Evolutionary conservation across 2,113 vertebrate genomes (phyloP).

Genomic region (Ophiodon elongatus): DNA sequence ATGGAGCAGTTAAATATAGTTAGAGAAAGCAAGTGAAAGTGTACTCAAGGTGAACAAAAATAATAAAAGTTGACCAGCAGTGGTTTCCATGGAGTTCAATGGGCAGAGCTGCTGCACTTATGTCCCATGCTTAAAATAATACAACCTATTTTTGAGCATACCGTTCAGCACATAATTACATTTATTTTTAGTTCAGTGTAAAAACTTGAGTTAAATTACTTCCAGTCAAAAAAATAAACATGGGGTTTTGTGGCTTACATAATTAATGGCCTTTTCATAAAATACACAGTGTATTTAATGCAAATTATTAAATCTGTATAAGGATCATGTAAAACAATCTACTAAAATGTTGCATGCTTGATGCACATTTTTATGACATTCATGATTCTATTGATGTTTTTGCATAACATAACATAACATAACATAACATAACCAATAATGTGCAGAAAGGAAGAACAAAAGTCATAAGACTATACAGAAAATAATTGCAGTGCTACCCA

Average conservation of each 20-base stretch:
- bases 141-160: slow-evolving; percentile 1
- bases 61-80: slow-evolving; percentile 1
- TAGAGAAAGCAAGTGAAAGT: not conserved
- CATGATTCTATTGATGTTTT: not conserved
- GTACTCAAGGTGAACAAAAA: slow-evolving; percentile 22
- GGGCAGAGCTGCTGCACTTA: slow-evolving; percentile 19
- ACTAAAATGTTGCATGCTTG: not conserved
- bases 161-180: not conserved
- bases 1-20: not conserved
- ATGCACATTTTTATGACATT: not conserved
- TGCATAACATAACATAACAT: not conserved
- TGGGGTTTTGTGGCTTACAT: not conserved
- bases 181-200: slow-evolving; percentile 21
- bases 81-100: slow-evolving; percentile 16
- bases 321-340: not conserved
- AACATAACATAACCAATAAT: not conserved
- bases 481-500: not conserved
- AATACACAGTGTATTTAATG: not conserved
- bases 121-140: not conserved
- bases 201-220: not conserved
- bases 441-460: not conserved
- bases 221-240: not conserved
- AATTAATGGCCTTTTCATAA: not conserved
- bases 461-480: not conserved
- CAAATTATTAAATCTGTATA: not conserved